Conservation (phyloP, 2,888 invertebrate species). For the Camponotus fellah region DNA sequence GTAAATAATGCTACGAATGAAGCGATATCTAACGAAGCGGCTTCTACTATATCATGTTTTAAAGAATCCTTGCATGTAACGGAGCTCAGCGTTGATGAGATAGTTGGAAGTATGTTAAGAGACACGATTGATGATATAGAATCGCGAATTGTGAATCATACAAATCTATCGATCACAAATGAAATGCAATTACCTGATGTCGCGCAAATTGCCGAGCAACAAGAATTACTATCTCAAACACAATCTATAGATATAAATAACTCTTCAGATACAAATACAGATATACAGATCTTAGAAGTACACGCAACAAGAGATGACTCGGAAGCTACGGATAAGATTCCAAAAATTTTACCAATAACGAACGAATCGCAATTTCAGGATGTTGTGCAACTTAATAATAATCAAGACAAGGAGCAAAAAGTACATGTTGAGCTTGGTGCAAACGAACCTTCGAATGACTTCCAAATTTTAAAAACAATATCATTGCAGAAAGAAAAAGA, state of each 20-base stretch:
- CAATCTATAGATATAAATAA: conserved; percentile 8
- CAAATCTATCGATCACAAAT: background rate
- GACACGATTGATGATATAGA: conserved; percentile 27
- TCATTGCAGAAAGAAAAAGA: background rate
- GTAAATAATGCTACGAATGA: background rate
- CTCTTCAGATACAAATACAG: background rate
- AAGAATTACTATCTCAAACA: background rate
- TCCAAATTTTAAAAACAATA: background rate
- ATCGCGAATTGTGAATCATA: background rate
- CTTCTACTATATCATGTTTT: background rate
- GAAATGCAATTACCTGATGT: background rate
- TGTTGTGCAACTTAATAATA: background rate
- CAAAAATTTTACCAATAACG: background rate
- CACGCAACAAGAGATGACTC: background rate
- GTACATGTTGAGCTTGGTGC: background rate
- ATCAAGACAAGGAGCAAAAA: background rate
- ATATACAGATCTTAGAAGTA: background rate
- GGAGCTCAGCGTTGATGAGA: conserved; percentile 76
- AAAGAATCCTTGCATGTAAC: background rate
- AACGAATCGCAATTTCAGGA: background rate
- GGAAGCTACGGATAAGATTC: background rate
- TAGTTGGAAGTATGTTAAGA: conserved; percentile 68
- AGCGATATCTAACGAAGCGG: background rate
- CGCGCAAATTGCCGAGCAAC: conserved; percentile 10
- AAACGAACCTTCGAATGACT: background rate